These are phyloP conservation scores for Rhincodon typus DNA, from an alignment of 2,797 vertebrate genomes.

Conservation along the genomic window DNA sequence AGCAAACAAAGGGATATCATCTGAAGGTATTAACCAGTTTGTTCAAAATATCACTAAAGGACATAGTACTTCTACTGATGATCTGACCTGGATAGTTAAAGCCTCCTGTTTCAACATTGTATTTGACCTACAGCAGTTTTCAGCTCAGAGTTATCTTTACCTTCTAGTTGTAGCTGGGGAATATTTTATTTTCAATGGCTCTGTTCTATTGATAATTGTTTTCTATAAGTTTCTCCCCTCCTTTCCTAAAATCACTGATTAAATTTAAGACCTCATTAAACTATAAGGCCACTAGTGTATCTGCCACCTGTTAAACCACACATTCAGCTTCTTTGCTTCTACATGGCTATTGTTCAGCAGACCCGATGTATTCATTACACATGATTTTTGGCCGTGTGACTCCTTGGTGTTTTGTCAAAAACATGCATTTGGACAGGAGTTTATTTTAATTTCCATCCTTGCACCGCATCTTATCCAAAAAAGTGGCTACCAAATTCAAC, in stretches of 20 bases:
- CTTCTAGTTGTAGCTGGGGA: not conserved
- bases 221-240: not conserved
- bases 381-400: not conserved
- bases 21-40: not conserved
- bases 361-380: not conserved
- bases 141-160: not conserved
- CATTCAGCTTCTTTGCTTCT: not conserved
- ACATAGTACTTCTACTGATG: not conserved
- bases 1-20: constrained; percentile 3
- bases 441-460: not conserved
- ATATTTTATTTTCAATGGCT: not conserved
- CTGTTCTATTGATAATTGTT: not conserved
- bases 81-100: not conserved
- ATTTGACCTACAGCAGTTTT: not conserved
- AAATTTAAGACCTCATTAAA: not conserved
- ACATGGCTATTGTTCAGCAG: not conserved
- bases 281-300: not conserved
- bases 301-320: not conserved
- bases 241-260: not conserved
- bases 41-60: not conserved
- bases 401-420: not conserved
- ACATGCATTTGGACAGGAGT: too few relatives aligned
- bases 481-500: not conserved
- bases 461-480: not conserved
- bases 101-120: not conserved